Base-by-base conservation (phyloP, 2,113 vertebrate species). In the Macquaria australasica region DNA sequence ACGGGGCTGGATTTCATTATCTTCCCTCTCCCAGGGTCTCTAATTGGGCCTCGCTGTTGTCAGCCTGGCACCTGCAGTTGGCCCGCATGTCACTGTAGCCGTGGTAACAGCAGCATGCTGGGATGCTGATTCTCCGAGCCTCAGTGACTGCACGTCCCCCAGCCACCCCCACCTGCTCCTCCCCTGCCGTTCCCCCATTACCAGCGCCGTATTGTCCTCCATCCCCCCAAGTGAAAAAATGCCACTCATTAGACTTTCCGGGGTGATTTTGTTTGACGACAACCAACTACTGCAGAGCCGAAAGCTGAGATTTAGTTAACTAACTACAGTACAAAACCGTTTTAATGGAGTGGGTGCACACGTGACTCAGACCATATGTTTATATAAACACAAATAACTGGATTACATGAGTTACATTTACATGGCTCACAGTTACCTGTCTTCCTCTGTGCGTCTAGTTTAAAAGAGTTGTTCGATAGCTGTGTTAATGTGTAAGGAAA, bases 1-100 rank as follows among this genome's bases (percentile, higher is more conserved):
- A 81, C 60, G 5, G 81, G 81, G 89, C 89, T 92, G 89, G 84
- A 90, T 95, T 93, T 93, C 93, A 94, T 93, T 95, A 94, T 92
- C 91, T 88, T 45, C 74, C 87, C 87, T 91, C 91, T 93, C 93
- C 88, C 87, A 87, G 88, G 91, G 88, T 91, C 92, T 93, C 92
- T 95, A 94, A 96, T 95, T 95, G 94, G 93, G 85, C 92, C 92
- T 94, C 92, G 14, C 90, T 92, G 92, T 93, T 89, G 93, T 92
- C 58, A 70, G 90, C 70, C 77, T 81, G 90, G 92, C 93, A 95
- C 95, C 95, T 95, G 94, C 92, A 92, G 91, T 94, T 83, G 91
- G 90, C 84, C 90, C 63, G 62, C 82, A 82, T 91, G 91, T 94
- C 92, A 79, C 89, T 86, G 94, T 95, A 95, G 90, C 94, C 93